Base-by-base conservation (phyloP, 2,888 invertebrate genomes). In the Rhingia campestris region DNA sequence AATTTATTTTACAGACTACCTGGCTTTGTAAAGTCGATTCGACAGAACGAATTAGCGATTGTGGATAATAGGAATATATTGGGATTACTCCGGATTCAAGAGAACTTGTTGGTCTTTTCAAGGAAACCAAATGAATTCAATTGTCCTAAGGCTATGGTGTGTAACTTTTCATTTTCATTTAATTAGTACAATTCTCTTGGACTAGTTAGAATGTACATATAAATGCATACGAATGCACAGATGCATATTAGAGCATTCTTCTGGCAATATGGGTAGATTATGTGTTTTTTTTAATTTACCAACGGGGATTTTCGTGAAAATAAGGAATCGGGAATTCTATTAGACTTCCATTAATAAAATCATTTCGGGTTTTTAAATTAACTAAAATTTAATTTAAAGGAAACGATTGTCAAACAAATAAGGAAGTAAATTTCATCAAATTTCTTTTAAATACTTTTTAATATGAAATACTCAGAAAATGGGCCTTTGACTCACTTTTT, bases 101-200 rank as follows among this genome's bases (percentile, higher is more conserved):
- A 6, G n/a, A 12, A 45, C 43, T 45, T 45, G 12, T 12, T 45
- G 43, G 43, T 45, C 43, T 45, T 45, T 45, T n/a, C 43, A 6
- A 12, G 2, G 6, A 45, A 45, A 45, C 43, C 43, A n/a, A 45
- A 45, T 45, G 43, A 45, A 45, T 45, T 45, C 6, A 45, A 45
- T 45, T 45, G 6, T 45, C 12, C 12, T 5, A 12, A 45, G 43
- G 12, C 6, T 45, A 6, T 12, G 6, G n/a, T 45, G 12, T 45
- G 43, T 14, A n/a, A 45, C 43, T 45, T 45, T 45, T 45, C 43
- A 45, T 45, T 43, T 43, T n/a, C 43, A 6, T 6, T 45, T 45
- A 1, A 12, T 45, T 6, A 3, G 43, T 6, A 43, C 12, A 43
- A n/a, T 43, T 43, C 43, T 43, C 10, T 5, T n/a, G 12, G 43